Base-by-base conservation (phyloP, 2,888 invertebrate genomes). In the Apamea crenata region DNA sequence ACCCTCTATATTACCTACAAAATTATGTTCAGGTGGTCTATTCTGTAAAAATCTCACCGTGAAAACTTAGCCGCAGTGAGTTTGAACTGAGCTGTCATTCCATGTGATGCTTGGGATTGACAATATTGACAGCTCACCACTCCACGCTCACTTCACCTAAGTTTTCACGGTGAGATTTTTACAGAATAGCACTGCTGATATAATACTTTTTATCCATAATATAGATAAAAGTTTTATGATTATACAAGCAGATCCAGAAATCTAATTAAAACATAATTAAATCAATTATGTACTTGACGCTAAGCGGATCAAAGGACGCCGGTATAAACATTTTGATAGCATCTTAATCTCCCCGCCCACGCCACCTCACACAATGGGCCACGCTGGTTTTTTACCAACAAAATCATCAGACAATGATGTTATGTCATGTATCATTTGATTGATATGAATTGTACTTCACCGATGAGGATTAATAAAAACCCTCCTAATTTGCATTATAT, bases 321-420 rank as follows among this genome's bases (percentile, higher is more conserved):
- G 93, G 92, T 82, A 86, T 92, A 93, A 94, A 93, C 92, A 91
- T 93, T 92, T 92, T 91, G 94, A 95, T 95, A 94, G 87, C 88
- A 96, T 96, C 96, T 95, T 94, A 94, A 95, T 95, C 93, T 90
- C 80, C 83, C 88, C 94, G 88, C 96, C 96, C 93, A 96, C 96
- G 81, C 86, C 71, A 73, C 74, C 78, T 77, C 85, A 87, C 91
- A 94, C 94, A 95, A 95, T 95, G 92, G 92, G 74, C 87, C 87
- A 81, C 80, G 82, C 88, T 87, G 77, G 85, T 94, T 94, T 92
- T 93, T 90, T 87, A 84, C 89, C 36, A 50, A 93, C 89, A 93
- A 94, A 94, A 94, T 92, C 92, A 91, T 90, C 91, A 91, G 85
- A 94, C 94, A 94, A 94, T 95, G 90, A 93, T 94, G 94, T 96